Conservation (phyloP, 2,888 invertebrate genomes). For the Metellina segmentata region DNA sequence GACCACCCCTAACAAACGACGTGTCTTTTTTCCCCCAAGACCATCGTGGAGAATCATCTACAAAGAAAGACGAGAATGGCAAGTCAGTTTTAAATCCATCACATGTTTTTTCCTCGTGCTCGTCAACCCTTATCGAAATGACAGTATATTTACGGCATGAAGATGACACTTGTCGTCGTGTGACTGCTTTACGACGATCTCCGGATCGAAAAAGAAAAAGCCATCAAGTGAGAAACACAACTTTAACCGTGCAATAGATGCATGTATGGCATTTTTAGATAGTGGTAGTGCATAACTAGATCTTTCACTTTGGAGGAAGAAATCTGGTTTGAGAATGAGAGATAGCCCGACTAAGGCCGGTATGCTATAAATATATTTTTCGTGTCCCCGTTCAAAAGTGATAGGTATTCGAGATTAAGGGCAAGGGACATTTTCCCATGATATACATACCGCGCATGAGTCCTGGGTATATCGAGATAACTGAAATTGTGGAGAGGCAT, state of each 20-base stretch:
- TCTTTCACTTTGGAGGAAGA: background rate
- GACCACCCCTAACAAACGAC: background rate
- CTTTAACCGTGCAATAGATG: background rate
- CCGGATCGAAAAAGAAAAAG: slow-evolving; percentile 48
- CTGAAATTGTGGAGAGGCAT: background rate
- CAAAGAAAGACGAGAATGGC: background rate
- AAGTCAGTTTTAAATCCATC: slow-evolving; percentile 62
- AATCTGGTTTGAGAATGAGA: slow-evolving; percentile 30
- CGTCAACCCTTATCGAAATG: slow-evolving; percentile 50
- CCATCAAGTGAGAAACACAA: background rate
- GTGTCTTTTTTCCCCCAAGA: background rate
- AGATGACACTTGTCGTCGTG: slow-evolving; percentile 23
- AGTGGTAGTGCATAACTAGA: slow-evolving; percentile 2
- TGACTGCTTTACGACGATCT: slow-evolving; percentile 57
- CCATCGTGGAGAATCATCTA: background rate
- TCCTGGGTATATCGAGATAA: background rate
- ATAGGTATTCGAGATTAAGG: slow-evolving; percentile 15
- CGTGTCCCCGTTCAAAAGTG: background rate
- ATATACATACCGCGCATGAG: slow-evolving; percentile 12
- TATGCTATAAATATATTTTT: slow-evolving; percentile 11
- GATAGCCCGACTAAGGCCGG: background rate
- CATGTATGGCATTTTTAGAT: slow-evolving; percentile 26
- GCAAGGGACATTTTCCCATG: background rate
- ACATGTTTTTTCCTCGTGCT: background rate
- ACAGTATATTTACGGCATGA: slow-evolving; percentile 54